Conservation (phyloP, 1,140 invertebrate species). For the Drosophila persimilis region DNA sequence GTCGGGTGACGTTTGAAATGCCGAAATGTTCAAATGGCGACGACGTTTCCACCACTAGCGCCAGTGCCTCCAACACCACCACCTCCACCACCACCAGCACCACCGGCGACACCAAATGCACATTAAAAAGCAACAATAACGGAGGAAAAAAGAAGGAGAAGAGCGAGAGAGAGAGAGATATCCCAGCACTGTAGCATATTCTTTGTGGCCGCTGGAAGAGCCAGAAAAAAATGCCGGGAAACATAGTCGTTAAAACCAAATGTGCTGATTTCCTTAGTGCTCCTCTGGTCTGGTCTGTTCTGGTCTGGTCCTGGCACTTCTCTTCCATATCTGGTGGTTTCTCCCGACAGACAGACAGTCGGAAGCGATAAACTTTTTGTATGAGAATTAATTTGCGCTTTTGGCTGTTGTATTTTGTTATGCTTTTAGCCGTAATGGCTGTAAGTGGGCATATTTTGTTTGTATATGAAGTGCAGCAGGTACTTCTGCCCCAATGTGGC, state of each 20-base stretch:
- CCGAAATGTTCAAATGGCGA: slow-evolving; percentile 60
- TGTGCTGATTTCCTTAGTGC: slow-evolving; percentile 76
- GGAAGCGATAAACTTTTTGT: slow-evolving; percentile 66
- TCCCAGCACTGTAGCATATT: slow-evolving; percentile 49
- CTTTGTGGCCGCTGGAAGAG: slow-evolving; percentile 40
- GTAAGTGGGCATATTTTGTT: slow-evolving; percentile 72
- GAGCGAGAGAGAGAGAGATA: slow-evolving; percentile 14
- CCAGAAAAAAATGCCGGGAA: slow-evolving; percentile 27
- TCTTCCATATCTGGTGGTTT: slow-evolving; percentile 34
- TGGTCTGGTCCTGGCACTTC: slow-evolving; percentile 18
- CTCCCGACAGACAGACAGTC: slow-evolving; percentile 13
- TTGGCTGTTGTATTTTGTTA: slow-evolving; percentile 59
- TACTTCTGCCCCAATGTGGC: slow-evolving; percentile 1
- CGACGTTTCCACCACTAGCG: slow-evolving; percentile 7
- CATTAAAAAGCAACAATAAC: slow-evolving; percentile 75
- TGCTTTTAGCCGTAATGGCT: slow-evolving; percentile 75
- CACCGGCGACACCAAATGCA: slow-evolving; percentile 61
- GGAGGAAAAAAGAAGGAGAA: slow-evolving; percentile 12
- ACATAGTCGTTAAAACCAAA: slow-evolving; percentile 80
- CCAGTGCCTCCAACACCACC: not conserved
- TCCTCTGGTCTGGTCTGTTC: slow-evolving; percentile 12
- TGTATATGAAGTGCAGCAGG: slow-evolving; percentile 29
- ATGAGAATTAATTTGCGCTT: slow-evolving; percentile 79
- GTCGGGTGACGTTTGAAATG: slow-evolving; percentile 63
- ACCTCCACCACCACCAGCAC: slow-evolving; percentile 14